A percentile compares a stretch with the other conserved stretches of the same genome.
Evolutionary conservation across 2,888 invertebrate genomes (phyloP).

Genomic region (Drosophila mimetica): DNA sequence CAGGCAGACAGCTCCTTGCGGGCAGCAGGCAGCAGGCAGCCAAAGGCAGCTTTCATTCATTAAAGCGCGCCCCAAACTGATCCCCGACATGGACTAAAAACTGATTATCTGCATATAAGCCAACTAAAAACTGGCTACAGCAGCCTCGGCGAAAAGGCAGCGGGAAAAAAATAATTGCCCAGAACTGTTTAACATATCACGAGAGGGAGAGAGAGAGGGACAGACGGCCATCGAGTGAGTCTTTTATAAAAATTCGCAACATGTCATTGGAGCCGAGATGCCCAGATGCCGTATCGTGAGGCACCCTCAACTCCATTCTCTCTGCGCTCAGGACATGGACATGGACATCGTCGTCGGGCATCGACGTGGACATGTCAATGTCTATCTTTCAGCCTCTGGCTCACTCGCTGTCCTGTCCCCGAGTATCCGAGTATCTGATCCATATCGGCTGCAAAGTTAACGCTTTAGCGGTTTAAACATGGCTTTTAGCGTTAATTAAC

Average conservation of each 20-base stretch:
- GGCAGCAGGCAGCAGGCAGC: too few relatives aligned
- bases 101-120: conserved; percentile 79
- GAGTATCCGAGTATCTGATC: conserved; percentile 61
- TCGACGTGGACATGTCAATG: conserved; percentile 79
- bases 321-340: conserved; percentile 76
- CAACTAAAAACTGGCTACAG: conserved; percentile 64
- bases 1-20: conserved; percentile 21
- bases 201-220: conserved; percentile 12
- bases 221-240: conserved; percentile 65
- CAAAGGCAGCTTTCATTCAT: conserved; percentile 71
- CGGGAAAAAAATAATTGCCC: conserved; percentile 74
- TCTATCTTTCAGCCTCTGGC: conserved; percentile 53
- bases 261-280: conserved; percentile 71
- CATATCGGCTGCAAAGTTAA: conserved; percentile 78
- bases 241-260: conserved; percentile 80
- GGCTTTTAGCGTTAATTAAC: conserved; percentile 81
- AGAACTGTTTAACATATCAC: conserved; percentile 80
- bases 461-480: conserved; percentile 80
- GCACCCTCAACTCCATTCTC: conserved; percentile 73
- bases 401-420: conserved; percentile 9
- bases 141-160: conserved; percentile 34
- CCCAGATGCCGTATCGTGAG: conserved; percentile 59
- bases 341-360: conserved; percentile 34
- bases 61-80: conserved; percentile 68
- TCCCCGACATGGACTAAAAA: conserved; percentile 73